phyloP scores from a whole-genome alignment of 2,113 vertebrate genomes.

The Anguilla rostrata region DNA sequence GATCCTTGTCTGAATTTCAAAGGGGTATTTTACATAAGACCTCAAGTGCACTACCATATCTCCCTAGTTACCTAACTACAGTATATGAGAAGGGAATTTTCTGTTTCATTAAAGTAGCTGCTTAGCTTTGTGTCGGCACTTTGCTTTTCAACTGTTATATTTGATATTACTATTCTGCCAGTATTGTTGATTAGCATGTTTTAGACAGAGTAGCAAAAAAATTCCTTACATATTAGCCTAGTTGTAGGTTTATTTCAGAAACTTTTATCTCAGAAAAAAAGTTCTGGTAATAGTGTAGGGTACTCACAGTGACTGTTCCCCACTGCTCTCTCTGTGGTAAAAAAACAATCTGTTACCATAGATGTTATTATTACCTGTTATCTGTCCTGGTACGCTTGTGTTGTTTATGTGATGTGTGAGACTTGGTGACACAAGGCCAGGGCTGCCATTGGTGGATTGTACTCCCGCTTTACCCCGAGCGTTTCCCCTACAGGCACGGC shows the following conservation, averaged over 20 bases:
- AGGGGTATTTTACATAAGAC: background rate
- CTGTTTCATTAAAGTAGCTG: too few relatives aligned
- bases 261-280: too few relatives aligned
- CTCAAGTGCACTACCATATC: background rate
- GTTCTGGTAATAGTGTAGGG: too few relatives aligned
- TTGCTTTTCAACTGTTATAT: background rate
- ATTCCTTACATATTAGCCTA: background rate
- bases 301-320: too few relatives aligned
- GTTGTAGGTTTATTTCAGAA: background rate
- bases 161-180: background rate
- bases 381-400: background rate
- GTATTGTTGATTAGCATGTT: background rate
- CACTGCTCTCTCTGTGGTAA: too few relatives aligned
- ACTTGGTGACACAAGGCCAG: background rate
- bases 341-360: too few relatives aligned
- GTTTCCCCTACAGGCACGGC: slow-evolving; percentile 75
- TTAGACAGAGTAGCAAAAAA: background rate
- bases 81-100: too few relatives aligned
- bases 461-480: too few relatives aligned
- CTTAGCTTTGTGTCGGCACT: background rate
- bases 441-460: background rate
- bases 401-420: background rate
- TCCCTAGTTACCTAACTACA: too few relatives aligned
- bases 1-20: slow-evolving; percentile 3
- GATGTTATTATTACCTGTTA: background rate